Conservation (phyloP, 2,797 vertebrate species). For the Gastrophryne carolinensis region DNA sequence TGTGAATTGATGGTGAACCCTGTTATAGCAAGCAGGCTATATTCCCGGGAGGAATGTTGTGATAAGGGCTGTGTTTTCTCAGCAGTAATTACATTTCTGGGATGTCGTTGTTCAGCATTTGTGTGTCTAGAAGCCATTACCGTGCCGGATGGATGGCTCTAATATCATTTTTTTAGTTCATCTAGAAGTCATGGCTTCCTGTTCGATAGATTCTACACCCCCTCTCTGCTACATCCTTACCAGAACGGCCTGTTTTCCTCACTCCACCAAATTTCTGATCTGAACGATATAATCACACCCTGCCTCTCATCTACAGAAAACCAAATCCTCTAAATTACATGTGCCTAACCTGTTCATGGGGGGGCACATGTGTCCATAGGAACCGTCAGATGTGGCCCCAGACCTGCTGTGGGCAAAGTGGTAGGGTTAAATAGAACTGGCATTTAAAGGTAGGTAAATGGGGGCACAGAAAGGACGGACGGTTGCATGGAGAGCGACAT, state of each 20-base stretch:
- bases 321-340: too few species aligned
- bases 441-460: too few species aligned
- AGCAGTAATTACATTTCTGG: background rate
- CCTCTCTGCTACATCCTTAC: background rate
- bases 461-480: too few species aligned
- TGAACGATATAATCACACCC: background rate
- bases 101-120: background rate
- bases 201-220: background rate
- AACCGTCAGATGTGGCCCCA: too few species aligned
- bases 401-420: too few species aligned
- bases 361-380: too few species aligned
- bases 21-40: too few species aligned
- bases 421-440: too few species aligned
- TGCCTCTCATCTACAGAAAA: too few species aligned
- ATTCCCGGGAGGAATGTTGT: background rate
- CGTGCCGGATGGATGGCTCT: background rate
- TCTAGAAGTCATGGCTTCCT: background rate
- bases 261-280: background rate
- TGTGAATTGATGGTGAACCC: background rate
- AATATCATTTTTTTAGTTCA: conserved; percentile 7
- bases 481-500: too few species aligned
- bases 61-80: background rate
- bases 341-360: too few species aligned
- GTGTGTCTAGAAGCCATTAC: conserved; percentile 16
- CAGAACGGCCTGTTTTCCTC: background rate